phyloP scores from a whole-genome alignment of 2,797 vertebrate genomes.

The Cetoscarus ocellatus region DNA sequence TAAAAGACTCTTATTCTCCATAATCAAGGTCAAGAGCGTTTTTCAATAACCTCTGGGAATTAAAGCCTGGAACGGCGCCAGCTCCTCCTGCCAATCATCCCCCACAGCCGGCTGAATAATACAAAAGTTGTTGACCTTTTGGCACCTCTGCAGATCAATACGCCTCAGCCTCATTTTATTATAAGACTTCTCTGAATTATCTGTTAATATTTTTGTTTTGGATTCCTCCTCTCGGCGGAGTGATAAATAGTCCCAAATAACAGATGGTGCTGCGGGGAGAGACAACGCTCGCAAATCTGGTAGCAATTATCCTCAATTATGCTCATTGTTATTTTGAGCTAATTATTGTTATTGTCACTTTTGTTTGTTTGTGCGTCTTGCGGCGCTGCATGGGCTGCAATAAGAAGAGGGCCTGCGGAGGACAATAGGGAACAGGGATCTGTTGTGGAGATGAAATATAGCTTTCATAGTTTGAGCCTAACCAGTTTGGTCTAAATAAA shows the following conservation, averaged over 20 bases:
- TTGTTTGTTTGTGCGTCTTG: constrained; percentile 79
- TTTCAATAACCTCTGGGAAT: constrained; percentile 79
- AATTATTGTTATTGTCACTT: constrained; percentile 84
- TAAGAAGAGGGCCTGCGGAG: constrained; percentile 38
- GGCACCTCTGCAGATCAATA: constrained; percentile 65
- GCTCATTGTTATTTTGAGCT: constrained; percentile 82
- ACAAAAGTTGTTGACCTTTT: constrained; percentile 69
- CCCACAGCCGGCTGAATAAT: constrained; percentile 53
- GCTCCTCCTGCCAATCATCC: constrained; percentile 73
- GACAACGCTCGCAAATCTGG: constrained; percentile 70
- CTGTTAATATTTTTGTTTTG: constrained; percentile 63
- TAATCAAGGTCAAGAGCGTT: constrained; percentile 80
- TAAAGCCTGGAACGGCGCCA: constrained; percentile 65
- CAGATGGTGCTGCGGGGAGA: constrained; percentile 70
- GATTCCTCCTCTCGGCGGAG: constrained; percentile 32
- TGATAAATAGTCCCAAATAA: constrained; percentile 72
- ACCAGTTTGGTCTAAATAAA: constrained; percentile 60
- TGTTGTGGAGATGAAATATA: constrained; percentile 63
- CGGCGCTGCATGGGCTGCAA: constrained; percentile 52
- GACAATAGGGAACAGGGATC: constrained; percentile 61
- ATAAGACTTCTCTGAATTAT: constrained; percentile 44
- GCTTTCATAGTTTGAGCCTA: constrained; percentile 55
- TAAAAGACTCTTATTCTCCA: constrained; percentile 70
- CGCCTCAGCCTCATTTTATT: constrained; percentile 39
- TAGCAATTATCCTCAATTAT: constrained; percentile 80